Evolutionary conservation across 2,888 invertebrate species (phyloP).

Genomic region (Epicampocera succincta): DNA sequence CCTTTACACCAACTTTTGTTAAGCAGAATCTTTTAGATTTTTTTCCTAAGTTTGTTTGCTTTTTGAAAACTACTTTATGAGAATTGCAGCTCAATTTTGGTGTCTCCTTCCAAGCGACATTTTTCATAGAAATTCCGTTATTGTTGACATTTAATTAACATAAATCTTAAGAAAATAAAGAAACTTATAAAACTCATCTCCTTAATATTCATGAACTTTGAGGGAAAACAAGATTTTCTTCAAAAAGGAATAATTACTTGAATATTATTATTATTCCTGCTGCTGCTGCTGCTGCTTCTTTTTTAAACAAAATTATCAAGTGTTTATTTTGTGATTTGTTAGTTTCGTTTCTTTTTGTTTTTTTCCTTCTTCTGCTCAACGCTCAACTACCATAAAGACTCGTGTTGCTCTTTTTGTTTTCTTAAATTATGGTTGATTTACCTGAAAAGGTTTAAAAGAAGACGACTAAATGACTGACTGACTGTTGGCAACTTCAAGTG

Average conservation of each 20-base stretch:
- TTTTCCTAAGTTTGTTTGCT: background rate
- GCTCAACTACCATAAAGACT: slow-evolving; percentile 5
- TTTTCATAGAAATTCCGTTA: slow-evolving; percentile 35
- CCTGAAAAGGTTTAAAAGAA: slow-evolving; percentile 27
- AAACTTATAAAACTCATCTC: slow-evolving; percentile 24
- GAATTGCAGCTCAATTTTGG: background rate
- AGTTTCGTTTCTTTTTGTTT: slow-evolving; percentile 55
- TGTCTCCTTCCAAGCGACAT: background rate
- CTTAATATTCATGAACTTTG: slow-evolving; percentile 53
- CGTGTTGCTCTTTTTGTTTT: slow-evolving; percentile 25
- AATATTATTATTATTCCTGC: background rate
- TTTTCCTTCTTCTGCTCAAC: no score
- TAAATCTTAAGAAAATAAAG: slow-evolving; percentile 55
- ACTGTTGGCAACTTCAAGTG: slow-evolving; percentile 41
- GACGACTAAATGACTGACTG: background rate
- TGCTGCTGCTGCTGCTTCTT: background rate
- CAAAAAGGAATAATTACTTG: slow-evolving; percentile 30
- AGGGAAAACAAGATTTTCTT: background rate
- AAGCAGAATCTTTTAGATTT: background rate
- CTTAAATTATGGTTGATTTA: slow-evolving; percentile 36
- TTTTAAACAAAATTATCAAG: slow-evolving; percentile 53
- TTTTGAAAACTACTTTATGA: background rate
- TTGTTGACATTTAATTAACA: slow-evolving; percentile 59
- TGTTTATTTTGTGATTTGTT: slow-evolving; percentile 66
- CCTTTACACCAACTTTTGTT: no score